Evolutionary conservation across 2,888 invertebrate genomes (phyloP).

Genomic region (Uloborus plumipes): DNA sequence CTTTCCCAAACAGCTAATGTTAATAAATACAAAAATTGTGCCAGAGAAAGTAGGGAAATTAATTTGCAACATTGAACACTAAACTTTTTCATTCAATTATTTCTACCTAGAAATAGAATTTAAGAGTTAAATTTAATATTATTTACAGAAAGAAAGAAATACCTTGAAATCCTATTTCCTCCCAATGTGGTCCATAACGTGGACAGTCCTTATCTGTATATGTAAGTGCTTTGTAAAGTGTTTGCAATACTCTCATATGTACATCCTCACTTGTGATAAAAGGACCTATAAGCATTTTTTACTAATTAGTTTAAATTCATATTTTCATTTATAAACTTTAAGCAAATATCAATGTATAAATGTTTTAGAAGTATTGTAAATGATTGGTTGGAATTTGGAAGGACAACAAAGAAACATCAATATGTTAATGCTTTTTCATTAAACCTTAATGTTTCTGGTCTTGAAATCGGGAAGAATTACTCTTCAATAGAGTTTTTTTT

Average conservation of each 20-base stretch:
- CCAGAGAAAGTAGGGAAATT: no score
- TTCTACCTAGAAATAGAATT: background rate
- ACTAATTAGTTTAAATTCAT: background rate
- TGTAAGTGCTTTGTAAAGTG: conserved; percentile 73
- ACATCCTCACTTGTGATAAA: conserved; percentile 71
- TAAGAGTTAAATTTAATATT: background rate
- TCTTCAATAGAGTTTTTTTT: no score
- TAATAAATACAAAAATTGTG: no score
- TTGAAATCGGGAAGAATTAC: no score
- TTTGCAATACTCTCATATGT: conserved; percentile 73
- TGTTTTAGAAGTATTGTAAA: background rate
- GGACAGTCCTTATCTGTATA: conserved; percentile 72
- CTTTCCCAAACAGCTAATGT: no score
- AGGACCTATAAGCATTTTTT: conserved; percentile 69
- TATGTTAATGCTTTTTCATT: no score
- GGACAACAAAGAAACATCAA: no score
- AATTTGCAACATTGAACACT: no score
- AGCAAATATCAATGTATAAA: background rate
- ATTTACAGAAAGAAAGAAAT: background rate
- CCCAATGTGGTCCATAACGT: conserved; percentile 75
- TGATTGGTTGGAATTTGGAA: no score
- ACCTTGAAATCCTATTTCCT: conserved; percentile 75
- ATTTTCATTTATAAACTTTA: no score
- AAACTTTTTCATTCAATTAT: no score
- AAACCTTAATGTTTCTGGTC: no score